Evolutionary conservation across 2,888 invertebrate species (phyloP).

Genomic region (Agrotis clavis): DNA sequence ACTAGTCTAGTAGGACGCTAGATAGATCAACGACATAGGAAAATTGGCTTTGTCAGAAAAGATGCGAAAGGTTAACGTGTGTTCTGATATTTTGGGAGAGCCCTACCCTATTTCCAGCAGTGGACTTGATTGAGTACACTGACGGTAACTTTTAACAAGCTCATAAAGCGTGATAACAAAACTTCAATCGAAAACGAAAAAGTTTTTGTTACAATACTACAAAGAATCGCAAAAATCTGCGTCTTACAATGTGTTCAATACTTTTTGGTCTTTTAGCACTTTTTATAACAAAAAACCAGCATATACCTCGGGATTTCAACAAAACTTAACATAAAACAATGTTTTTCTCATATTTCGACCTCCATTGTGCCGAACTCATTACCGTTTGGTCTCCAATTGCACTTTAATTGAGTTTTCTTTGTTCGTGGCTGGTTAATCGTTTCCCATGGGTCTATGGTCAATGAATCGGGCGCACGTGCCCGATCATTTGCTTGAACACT

Average conservation of each 20-base stretch:
- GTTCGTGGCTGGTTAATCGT: slow-evolving; percentile 29
- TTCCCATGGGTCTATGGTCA: slow-evolving; percentile 49
- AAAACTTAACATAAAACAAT: slow-evolving; percentile 11
- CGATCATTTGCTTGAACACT: slow-evolving; percentile 60
- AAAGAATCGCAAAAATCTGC: neutral
- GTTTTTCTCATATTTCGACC: slow-evolving; percentile 13
- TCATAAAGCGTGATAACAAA: neutral
- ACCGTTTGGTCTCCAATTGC: slow-evolving; percentile 41
- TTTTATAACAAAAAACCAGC: neutral
- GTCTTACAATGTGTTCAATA: slow-evolving; percentile 17
- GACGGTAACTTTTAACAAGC: neutral
- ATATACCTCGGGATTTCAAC: neutral
- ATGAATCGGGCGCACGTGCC: slow-evolving; percentile 66
- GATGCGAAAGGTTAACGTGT: neutral
- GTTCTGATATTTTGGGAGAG: too few species aligned
- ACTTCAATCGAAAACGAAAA: neutral
- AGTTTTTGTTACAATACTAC: neutral
- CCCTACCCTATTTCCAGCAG: too few species aligned
- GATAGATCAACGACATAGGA: too few species aligned
- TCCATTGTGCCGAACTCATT: slow-evolving; percentile 26
- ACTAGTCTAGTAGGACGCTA: neutral
- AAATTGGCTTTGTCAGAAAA: neutral
- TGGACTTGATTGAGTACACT: neutral
- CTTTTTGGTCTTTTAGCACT: slow-evolving; percentile 4
- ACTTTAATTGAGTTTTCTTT: slow-evolving; percentile 45